Conservation (phyloP, 2,797 vertebrate species). For the Esox lucius region DNA sequence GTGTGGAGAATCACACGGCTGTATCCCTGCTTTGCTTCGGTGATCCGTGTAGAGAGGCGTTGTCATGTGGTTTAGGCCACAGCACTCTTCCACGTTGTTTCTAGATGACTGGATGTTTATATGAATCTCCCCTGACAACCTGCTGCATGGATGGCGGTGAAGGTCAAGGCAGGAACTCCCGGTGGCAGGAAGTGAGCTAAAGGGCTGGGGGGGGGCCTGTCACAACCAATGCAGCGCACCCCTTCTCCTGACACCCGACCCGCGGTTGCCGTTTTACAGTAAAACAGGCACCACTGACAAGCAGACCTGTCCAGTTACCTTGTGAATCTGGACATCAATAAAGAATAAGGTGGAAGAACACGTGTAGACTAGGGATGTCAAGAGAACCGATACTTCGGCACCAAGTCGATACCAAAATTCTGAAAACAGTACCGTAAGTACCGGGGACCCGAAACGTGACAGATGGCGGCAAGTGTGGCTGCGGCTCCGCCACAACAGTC, state of each 20-base stretch:
- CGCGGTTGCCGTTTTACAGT: neutral
- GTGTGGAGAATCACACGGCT: neutral
- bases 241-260: neutral
- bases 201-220: neutral
- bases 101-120: neutral
- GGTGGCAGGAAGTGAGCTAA: neutral
- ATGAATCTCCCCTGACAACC: neutral
- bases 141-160: neutral
- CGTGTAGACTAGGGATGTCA: neutral
- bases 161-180: slow-evolving; percentile 13
- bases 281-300: neutral
- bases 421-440: no score
- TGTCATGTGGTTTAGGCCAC: neutral
- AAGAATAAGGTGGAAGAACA: neutral
- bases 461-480: no score
- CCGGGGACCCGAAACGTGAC: no score
- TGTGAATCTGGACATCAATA: neutral
- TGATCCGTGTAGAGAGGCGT: neutral
- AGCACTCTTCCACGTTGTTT: neutral
- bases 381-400: no score
- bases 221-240: neutral
- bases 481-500: no score
- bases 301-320: neutral
- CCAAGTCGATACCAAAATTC: no score
- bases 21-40: neutral